Evolutionary conservation across 2,113 vertebrate species (phyloP).

Genomic region (Camarhynchus parvulus): DNA sequence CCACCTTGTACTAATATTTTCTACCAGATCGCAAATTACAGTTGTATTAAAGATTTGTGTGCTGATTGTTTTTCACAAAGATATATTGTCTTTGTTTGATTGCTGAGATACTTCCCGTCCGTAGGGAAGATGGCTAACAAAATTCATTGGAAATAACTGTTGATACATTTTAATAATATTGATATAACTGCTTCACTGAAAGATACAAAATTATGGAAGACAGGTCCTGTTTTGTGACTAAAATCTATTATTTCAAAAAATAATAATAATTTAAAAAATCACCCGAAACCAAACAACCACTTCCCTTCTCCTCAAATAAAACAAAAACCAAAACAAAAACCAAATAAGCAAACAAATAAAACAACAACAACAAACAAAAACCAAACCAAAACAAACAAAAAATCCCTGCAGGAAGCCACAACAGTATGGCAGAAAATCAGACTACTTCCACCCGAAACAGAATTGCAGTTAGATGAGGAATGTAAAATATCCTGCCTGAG

Average conservation of each 20-base stretch:
- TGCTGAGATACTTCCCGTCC: background rate
- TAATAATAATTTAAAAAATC: background rate
- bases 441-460: background rate
- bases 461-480: background rate
- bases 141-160: background rate
- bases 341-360: background rate
- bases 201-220: background rate
- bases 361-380: background rate
- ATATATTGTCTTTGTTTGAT: background rate
- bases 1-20: background rate
- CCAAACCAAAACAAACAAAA: background rate
- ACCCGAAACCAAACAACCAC: background rate
- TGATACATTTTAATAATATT: background rate
- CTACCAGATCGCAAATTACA: background rate
- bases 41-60: background rate
- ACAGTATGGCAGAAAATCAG: background rate
- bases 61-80: background rate
- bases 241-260: background rate
- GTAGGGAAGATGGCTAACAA: background rate
- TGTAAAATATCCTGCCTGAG: background rate
- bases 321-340: background rate
- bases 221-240: background rate
- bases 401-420: fast-evolving
- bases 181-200: background rate
- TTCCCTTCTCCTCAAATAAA: background rate